These are phyloP conservation scores for Chrysolina americana DNA, from an alignment of 2,888 invertebrate species.

Conservation along the genomic window DNA sequence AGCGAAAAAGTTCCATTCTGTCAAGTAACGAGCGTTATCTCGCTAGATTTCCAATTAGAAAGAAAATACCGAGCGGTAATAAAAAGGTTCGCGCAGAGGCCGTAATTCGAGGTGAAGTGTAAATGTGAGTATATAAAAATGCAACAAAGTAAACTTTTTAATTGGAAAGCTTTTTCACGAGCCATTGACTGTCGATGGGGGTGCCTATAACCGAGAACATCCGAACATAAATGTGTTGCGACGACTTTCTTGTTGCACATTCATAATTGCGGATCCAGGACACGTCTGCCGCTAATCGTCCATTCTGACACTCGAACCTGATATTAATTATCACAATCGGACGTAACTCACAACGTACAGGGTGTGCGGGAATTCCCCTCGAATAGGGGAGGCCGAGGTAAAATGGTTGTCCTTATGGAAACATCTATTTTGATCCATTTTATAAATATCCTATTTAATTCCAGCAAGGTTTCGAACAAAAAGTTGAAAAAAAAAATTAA, in stretches of 20 bases:
- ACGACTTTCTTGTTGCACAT: conserved; percentile 46
- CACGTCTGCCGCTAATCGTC: conserved; percentile 55
- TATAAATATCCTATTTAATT: too few relatives aligned
- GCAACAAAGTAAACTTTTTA: conserved; percentile 60
- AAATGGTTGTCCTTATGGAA: too few relatives aligned
- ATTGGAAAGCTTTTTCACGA: conserved; percentile 56
- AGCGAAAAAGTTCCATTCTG: conserved; percentile 24
- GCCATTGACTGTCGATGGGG: conserved; percentile 49
- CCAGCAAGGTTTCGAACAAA: too few relatives aligned
- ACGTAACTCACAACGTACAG: conserved; percentile 30
- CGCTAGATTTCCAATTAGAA: conserved; percentile 38
- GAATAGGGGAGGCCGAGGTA: conserved; percentile 2
- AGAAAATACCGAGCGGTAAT: conserved; percentile 43
- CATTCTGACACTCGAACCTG: conserved; percentile 47
- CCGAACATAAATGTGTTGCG: conserved; percentile 43
- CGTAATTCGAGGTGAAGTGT: conserved; percentile 47
- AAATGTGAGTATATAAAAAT: conserved; percentile 53
- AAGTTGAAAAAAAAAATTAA: too few relatives aligned
- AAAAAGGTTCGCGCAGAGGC: conserved; percentile 42
- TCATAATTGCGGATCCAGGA: conserved; percentile 47
- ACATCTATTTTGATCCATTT: too few relatives aligned
- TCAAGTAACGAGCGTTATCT: conserved; percentile 33
- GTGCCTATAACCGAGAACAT: conserved; percentile 44
- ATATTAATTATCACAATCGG: conserved; percentile 48
- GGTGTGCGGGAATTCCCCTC: conserved; percentile 9